phyloP scores from a whole-genome alignment of 1,140 invertebrate species.

The Drosophila carrolli region DNA sequence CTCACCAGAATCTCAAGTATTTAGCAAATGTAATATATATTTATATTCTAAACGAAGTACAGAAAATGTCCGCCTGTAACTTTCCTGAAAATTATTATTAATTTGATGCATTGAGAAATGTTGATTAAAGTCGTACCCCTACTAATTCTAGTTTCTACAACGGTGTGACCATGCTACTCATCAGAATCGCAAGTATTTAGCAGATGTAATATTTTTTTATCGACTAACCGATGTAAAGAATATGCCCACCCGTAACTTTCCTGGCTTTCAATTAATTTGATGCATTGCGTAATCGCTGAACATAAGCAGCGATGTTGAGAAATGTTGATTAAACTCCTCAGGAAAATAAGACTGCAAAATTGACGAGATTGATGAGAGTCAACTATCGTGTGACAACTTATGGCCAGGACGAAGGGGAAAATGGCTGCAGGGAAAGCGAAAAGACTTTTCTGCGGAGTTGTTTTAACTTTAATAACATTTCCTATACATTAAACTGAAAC shows the following conservation, averaged over 20 bases:
- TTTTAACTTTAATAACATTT: conserved; percentile 74
- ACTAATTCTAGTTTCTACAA: too few species aligned
- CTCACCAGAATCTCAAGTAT: too few species aligned
- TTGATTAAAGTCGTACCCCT: too few species aligned
- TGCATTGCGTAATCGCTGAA: conserved; percentile 13
- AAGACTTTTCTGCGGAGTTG: conserved; percentile 21
- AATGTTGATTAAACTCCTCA: conserved; percentile 16
- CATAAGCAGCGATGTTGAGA: not conserved
- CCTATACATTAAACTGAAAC: conserved; percentile 72
- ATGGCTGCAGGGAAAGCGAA: not conserved
- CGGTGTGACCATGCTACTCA: not conserved
- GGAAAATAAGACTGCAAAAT: conserved; percentile 23
- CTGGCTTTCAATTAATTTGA: not conserved
- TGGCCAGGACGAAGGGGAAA: not conserved
- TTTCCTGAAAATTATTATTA: too few species aligned
- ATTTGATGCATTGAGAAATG: too few species aligned
- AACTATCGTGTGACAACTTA: conserved; percentile 36
- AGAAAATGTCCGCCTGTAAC: too few species aligned
- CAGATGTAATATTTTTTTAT: too few species aligned
- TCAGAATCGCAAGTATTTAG: not conserved
- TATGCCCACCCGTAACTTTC: not conserved
- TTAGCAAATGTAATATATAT: too few species aligned
- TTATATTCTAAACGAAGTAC: too few species aligned
- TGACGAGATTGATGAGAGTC: conserved; percentile 40
- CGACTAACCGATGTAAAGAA: not conserved